Percentiles rank a stretch among this genome's conserved stretches.
phyloP scores from a whole-genome alignment of 2,888 invertebrate species.

The Argyra leucocephala region DNA sequence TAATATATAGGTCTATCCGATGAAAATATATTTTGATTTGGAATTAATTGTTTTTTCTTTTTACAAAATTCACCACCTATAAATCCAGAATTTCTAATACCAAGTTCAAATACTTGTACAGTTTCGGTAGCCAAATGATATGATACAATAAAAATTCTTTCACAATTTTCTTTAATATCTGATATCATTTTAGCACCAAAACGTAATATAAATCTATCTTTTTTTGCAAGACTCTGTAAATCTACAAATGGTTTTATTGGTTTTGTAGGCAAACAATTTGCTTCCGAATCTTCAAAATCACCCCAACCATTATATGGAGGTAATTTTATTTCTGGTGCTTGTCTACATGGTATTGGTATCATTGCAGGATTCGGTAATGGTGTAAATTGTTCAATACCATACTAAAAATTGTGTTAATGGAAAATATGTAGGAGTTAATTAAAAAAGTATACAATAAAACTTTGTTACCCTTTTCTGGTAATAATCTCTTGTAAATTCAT shows the following conservation, averaged over 20 bases:
- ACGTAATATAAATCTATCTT: conserved; percentile 67
- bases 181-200: conserved; percentile 71
- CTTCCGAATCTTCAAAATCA: conserved; percentile 78
- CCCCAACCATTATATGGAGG: conserved; percentile 92
- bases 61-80: conserved; percentile 56
- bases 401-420: conserved; percentile 25
- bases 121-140: conserved; percentile 77
- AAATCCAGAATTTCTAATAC: conserved; percentile 62
- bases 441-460: background rate
- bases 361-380: conserved; percentile 29
- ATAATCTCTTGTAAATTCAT: conserved; percentile 75
- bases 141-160: conserved; percentile 68
- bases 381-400: conserved; percentile 39
- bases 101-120: conserved; percentile 70
- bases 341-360: background rate
- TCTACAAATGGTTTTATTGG: conserved; percentile 68
- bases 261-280: conserved; percentile 71
- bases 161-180: conserved; percentile 54
- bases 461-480: conserved; percentile 53
- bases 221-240: conserved; percentile 69
- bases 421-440: background rate
- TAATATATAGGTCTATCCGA: conserved; percentile 66
- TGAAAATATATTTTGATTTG: conserved; percentile 60
- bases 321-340: conserved; percentile 36
- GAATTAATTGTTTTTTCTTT: conserved; percentile 60